Base-by-base conservation (phyloP, 2,113 vertebrate genomes). In the Rafetus swinhoei region DNA sequence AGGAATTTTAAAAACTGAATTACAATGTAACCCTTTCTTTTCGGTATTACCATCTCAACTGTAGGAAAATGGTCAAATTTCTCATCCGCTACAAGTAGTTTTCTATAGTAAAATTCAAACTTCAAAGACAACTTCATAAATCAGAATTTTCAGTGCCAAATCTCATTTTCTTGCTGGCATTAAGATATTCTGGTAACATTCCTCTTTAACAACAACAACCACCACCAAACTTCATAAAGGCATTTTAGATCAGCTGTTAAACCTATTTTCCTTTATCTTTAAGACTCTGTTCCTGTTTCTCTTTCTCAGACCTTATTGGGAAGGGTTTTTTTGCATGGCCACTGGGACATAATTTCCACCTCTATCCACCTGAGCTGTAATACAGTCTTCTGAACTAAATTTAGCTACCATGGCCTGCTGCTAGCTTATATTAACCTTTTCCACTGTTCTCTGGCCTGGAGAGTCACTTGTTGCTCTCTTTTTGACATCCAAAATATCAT, bases 21-120 rank as follows among this genome's bases (percentile, higher is more conserved):
- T 32, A 19, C 2, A 8, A 32, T 92, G 95, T 94, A 95, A 91
- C 79, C 3, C 84, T 87, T 86, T 62, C 60, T 72, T 35, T 16
- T 72, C 16, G n/a, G 2, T 29, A 59, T 18, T n/a, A 9, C 21
- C 24, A 6, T 4, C 39, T 82, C 29, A 90, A 2, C 16, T 82
- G 4, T 80, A 80, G 9, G 77, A 27, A 9, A 16, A 18, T 24
- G 89, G 5, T 29, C 87, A 32, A 25, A 77, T 27, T 77, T 77
- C 24, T 77, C 10, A 15, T 50, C 39, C 24, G 74, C 14, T 12
- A 77, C 50, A 77, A 77, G 39, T 14, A 19, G 15, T 45, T 53
- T 72, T 14, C 3, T 6, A 25, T 53, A n/a, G 13, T 84, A 92
- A 69, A 83, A 3, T 8, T 85, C 32, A 93, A 65, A 82, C 3